Percentiles rank a stretch among this genome's conserved stretches.
These are phyloP conservation scores for Acrossocheilus fasciatus DNA, from an alignment of 2,797 vertebrate species.

Conservation along the genomic window DNA sequence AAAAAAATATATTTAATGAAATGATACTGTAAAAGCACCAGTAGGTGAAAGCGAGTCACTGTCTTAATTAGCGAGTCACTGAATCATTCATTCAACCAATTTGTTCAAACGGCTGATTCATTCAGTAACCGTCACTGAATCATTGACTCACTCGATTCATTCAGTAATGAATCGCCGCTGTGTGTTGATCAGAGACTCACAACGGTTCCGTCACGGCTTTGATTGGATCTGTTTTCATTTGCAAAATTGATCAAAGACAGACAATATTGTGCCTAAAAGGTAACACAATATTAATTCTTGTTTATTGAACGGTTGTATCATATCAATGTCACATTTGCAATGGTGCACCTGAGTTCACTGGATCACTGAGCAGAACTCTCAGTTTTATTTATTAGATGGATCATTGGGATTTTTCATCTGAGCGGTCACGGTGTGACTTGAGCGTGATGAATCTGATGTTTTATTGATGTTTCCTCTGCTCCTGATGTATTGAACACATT, in stretches of 20 bases:
- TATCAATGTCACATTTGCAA: background rate
- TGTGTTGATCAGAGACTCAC: too few relatives aligned
- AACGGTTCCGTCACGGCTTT: background rate
- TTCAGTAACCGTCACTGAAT: background rate
- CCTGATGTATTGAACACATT: slow-evolving; percentile 30
- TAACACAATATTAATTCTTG: background rate
- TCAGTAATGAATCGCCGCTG: background rate
- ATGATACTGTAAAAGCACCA: background rate
- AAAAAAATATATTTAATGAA: background rate
- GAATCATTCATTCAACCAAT: background rate
- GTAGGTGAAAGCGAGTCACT: background rate
- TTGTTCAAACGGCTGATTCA: background rate
- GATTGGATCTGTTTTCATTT: background rate
- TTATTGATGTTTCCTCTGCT: slow-evolving; percentile 27
- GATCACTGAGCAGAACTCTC: background rate
- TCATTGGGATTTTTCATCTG: background rate
- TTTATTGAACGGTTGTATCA: background rate
- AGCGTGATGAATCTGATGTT: background rate
- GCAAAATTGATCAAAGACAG: background rate
- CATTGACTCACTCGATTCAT: background rate
- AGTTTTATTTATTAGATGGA: background rate
- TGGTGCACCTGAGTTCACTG: background rate
- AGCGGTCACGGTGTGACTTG: background rate
- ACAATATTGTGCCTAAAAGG: background rate
- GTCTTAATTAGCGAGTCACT: background rate